These are phyloP conservation scores for Calycopis cecrops DNA, from an alignment of 1,140 invertebrate species.

Conservation along the genomic window DNA sequence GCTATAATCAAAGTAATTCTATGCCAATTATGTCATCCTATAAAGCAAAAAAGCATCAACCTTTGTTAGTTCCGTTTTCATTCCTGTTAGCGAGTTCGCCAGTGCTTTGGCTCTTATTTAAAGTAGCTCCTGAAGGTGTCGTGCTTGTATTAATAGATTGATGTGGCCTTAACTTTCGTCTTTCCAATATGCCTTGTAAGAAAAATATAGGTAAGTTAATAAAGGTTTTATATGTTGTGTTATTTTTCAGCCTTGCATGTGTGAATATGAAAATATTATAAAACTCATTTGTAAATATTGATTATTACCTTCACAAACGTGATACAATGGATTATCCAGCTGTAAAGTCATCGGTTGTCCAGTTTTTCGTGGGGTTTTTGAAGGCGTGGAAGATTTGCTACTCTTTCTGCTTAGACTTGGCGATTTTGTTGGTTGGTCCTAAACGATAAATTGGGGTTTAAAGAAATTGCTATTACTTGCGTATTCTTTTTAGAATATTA, in stretches of 20 bases:
- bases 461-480: too few species aligned
- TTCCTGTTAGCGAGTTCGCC: conserved; percentile 74
- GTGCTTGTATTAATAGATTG: conserved; percentile 67
- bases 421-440: conserved; percentile 68
- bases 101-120: conserved; percentile 77
- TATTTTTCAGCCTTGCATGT: not conserved
- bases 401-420: conserved; percentile 54
- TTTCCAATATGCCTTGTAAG: conserved; percentile 61
- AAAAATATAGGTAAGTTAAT: conserved; percentile 21
- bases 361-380: conserved; percentile 48
- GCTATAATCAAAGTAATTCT: not conserved
- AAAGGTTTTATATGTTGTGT: not conserved
- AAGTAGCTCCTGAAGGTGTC: conserved; percentile 50
- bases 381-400: conserved; percentile 64
- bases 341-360: conserved; percentile 68
- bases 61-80: conserved; percentile 51
- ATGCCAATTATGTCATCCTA: not conserved
- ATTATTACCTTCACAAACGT: conserved; percentile 82
- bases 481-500: too few species aligned
- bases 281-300: not conserved
- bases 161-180: conserved; percentile 62
- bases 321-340: conserved; percentile 86
- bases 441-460: conserved; percentile 14
- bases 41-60: conserved; percentile 19
- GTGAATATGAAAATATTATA: not conserved